phyloP scores from a whole-genome alignment of 2,113 vertebrate species.

The Eulemur macaco region DNA sequence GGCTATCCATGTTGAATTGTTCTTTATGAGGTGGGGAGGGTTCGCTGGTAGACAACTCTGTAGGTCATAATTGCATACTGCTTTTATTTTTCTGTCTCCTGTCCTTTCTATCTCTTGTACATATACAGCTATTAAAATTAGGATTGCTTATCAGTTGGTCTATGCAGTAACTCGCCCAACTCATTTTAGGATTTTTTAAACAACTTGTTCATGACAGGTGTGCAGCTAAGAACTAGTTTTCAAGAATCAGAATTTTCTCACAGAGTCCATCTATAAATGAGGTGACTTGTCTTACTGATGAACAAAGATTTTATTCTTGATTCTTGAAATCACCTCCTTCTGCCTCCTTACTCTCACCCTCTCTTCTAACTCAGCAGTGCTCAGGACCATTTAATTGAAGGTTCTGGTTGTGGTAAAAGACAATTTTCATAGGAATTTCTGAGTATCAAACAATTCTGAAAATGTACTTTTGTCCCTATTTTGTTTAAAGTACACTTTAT shows the following conservation, averaged over 20 bases:
- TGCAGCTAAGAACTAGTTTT: slow-evolving; percentile 46
- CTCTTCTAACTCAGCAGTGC: background rate
- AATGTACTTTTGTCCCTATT: background rate
- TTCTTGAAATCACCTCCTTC: background rate
- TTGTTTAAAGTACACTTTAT: background rate
- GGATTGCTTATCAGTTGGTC: background rate
- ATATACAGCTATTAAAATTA: background rate
- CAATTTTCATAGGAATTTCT: background rate
- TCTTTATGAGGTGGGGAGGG: background rate
- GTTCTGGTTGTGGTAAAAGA: background rate
- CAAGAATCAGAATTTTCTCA: slow-evolving; percentile 47
- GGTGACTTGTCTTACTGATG: background rate
- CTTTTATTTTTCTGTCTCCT: background rate
- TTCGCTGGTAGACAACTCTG: background rate
- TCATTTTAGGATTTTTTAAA: slow-evolving; percentile 26
- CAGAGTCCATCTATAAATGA: background rate
- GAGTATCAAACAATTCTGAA: background rate
- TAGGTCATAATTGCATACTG: background rate
- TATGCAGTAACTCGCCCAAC: background rate
- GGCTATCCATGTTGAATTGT: background rate
- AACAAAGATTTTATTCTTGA: background rate
- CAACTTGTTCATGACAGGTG: background rate
- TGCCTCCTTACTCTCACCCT: background rate
- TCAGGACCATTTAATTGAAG: background rate
- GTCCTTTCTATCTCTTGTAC: background rate